Evolutionary conservation across 2,888 invertebrate genomes (phyloP), one percentile per base, ranked within the genome.

Genomic region (Unio pictorum): DNA sequence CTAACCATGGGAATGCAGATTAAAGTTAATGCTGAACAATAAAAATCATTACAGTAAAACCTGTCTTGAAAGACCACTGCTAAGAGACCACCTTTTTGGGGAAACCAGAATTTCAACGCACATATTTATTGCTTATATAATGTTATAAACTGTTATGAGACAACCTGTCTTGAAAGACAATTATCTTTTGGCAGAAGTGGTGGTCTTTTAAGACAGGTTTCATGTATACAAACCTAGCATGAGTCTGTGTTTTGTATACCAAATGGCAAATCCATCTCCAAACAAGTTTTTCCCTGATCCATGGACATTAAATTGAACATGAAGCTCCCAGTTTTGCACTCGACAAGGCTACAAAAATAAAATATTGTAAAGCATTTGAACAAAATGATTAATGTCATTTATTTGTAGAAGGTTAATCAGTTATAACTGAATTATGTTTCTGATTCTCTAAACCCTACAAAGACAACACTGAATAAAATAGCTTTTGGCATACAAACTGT

Each of bases 191-290:
- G 23, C 23, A 23, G 23, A 23, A 23, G 23, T 23, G 23, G 23
- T 23, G 23, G 23, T 23, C 23, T 23, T 23, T 23, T 23, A 23
- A 23, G 23, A 23, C 23, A 23, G 23, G 23, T 23, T 23, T 23
- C 23, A 23, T 23, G 23, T 23, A 17, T 26, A 68, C 81, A 71
- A 77, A 89, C 90, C 90, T 66, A 82, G 56, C 56, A 81, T 71
- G 67, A 86, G 77, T 55, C 86, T 78, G 34, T 90, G 89, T 71
- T 79, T 84, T 8, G 86, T 93, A 90, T 98, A 99, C 98, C 98
- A 99, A 85, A 99, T 93, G 0, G 94, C 98, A 89, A 99, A 93
- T 0, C 99, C 99, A 91, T 99, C 99, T 0, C 99, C 99, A 91
- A 94, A 98, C n/a, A 99, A 91, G 79, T 96, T 96, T 87, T 95